Conservation (phyloP, 1,140 invertebrate genomes). For the Thalassaphorura encarpata region DNA sequence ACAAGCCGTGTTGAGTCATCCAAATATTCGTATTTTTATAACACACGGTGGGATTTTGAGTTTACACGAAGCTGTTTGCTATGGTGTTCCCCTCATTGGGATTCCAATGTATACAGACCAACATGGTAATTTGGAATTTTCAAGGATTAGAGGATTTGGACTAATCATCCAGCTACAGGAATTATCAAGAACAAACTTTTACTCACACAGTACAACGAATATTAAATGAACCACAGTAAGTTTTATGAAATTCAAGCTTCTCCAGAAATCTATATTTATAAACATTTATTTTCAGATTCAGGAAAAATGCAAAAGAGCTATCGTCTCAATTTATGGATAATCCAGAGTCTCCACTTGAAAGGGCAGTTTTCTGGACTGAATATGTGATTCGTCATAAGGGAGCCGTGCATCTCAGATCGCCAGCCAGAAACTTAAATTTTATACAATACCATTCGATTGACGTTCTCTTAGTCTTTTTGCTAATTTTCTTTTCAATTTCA, state of each 20-base stretch:
- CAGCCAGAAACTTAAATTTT: conserved; percentile 5
- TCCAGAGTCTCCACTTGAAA: conserved; percentile 24
- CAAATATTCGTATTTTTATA: not conserved
- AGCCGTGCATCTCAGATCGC: conserved; percentile 17
- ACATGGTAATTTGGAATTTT: not conserved
- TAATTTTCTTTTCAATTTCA: too few relatives aligned
- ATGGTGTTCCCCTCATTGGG: too few relatives aligned
- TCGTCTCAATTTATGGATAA: conserved; percentile 22
- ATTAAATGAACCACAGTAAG: conserved; percentile 33
- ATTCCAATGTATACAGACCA: too few relatives aligned
- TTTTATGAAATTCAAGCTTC: too few relatives aligned
- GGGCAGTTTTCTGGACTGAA: conserved; percentile 33
- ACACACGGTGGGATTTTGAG: too few relatives aligned
- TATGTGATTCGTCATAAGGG: conserved; percentile 32
- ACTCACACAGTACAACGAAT: conserved; percentile 28
- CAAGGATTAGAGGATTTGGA: not conserved
- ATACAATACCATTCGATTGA: conserved; percentile 14
- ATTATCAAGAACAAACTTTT: conserved; percentile 28
- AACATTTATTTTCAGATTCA: too few relatives aligned
- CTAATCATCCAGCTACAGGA: not conserved
- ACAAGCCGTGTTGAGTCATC: conserved; percentile 57
- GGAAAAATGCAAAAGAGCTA: conserved; percentile 37
- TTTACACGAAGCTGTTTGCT: too few relatives aligned
- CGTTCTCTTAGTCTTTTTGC: too few relatives aligned
- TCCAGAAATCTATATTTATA: too few relatives aligned